These are phyloP conservation scores for Leucoraja ocellata DNA, from an alignment of 2,797 vertebrate genomes.

Conservation along the genomic window DNA sequence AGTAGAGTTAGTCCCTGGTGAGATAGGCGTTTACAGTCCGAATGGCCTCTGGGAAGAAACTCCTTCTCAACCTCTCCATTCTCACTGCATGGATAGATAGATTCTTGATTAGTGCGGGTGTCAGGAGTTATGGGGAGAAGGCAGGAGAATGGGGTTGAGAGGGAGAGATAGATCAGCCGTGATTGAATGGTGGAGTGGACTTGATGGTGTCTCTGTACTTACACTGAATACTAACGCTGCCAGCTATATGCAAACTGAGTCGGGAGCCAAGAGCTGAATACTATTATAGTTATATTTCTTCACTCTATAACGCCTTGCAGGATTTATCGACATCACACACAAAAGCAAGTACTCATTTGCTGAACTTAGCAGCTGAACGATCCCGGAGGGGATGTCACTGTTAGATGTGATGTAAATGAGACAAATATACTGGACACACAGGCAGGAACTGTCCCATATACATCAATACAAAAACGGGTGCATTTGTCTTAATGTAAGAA, in stretches of 20 bases:
- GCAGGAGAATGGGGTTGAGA: no score
- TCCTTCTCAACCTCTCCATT: no score
- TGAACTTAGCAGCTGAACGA: background rate
- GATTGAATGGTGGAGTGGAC: no score
- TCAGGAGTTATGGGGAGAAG: no score
- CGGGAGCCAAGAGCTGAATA: background rate
- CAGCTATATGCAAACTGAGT: background rate
- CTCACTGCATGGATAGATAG: no score
- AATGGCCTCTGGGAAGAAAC: no score
- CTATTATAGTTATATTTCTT: background rate
- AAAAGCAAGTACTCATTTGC: background rate
- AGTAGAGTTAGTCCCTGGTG: no score
- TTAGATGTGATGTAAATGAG: background rate
- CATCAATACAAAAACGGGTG: background rate
- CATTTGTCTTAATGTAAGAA: background rate
- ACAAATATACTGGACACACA: background rate
- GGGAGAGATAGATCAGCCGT: no score
- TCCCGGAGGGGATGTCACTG: background rate
- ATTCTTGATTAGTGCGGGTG: no score
- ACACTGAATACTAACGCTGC: background rate
- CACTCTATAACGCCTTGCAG: background rate
- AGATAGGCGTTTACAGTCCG: no score
- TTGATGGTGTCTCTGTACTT: background rate
- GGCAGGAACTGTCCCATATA: background rate
- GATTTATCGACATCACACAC: background rate